Percentiles rank a stretch among this genome's conserved stretches.
Evolutionary conservation across 2,888 invertebrate genomes (phyloP).

Genomic region (Exocentrus adspersus): DNA sequence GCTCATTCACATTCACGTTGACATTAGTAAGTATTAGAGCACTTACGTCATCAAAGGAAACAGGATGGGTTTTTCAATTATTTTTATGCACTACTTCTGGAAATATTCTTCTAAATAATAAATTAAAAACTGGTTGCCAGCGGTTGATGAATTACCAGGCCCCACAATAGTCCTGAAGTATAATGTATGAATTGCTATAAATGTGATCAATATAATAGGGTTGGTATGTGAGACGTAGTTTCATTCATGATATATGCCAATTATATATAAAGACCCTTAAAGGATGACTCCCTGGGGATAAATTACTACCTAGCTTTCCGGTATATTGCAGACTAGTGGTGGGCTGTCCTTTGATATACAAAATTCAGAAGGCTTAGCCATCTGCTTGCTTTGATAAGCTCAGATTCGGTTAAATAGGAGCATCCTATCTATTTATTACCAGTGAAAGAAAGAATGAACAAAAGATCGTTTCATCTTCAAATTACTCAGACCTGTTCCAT

Average conservation of each 20-base stretch:
- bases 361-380: constrained; percentile 10
- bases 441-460: constrained; percentile 6
- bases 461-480: constrained; percentile 11
- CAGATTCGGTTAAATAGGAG: constrained; percentile 12
- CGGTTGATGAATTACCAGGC: constrained; percentile 1
- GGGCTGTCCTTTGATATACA: constrained; percentile 20
- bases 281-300: constrained; percentile 54
- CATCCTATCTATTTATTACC: constrained; percentile 10
- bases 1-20: constrained; percentile 39
- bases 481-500: constrained; percentile 9
- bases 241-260: constrained; percentile 36
- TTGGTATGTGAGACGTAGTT: constrained; percentile 21
- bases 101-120: constrained; percentile 17
- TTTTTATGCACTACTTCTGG: constrained; percentile 16
- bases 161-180: background rate
- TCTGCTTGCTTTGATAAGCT: constrained; percentile 7
- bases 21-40: constrained; percentile 40
- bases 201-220: constrained; percentile 8
- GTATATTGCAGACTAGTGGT: constrained; percentile 14
- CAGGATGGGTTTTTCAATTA: constrained; percentile 16
- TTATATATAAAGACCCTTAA: constrained; percentile 39
- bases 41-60: constrained; percentile 41
- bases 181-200: constrained; percentile 11
- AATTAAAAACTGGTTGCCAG: background rate
- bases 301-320: constrained; percentile 54